These are phyloP conservation scores for Sebastes matsubarae DNA, from an alignment of 2,797 vertebrate species.

Conservation along the genomic window DNA sequence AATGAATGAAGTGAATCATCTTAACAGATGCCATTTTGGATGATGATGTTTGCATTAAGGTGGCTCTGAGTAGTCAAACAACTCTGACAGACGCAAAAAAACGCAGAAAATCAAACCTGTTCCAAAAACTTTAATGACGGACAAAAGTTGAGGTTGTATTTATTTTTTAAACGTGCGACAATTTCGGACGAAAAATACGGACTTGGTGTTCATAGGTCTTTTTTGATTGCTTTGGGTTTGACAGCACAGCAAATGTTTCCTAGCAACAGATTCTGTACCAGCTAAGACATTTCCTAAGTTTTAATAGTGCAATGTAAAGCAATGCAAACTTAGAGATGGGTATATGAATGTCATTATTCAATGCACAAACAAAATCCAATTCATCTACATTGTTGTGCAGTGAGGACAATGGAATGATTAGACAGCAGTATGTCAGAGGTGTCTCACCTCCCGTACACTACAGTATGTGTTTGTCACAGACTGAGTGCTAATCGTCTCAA, in stretches of 20 bases:
- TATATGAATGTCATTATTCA: background rate
- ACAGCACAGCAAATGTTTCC: background rate
- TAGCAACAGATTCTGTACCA: background rate
- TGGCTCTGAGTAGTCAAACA: background rate
- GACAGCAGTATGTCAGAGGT: background rate
- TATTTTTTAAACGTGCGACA: background rate
- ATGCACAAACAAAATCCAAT: background rate
- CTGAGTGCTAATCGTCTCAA: conserved; percentile 59
- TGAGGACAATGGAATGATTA: background rate
- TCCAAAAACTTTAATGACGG: background rate
- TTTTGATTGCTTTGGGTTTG: background rate
- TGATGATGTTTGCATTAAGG: too few species aligned
- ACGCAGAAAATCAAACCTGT: background rate
- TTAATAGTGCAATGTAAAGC: background rate
- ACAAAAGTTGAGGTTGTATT: background rate
- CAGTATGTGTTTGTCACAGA: conserved; percentile 18
- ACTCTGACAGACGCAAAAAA: background rate
- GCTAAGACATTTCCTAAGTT: background rate
- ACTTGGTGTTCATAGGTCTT: background rate
- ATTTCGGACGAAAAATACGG: background rate
- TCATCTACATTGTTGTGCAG: background rate
- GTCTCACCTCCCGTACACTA: background rate
- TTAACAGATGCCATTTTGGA: too few species aligned
- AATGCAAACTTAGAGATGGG: background rate
- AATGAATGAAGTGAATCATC: too few species aligned